phyloP scores from a whole-genome alignment of 1,140 invertebrate species.

The Megalonaias nervosa region DNA sequence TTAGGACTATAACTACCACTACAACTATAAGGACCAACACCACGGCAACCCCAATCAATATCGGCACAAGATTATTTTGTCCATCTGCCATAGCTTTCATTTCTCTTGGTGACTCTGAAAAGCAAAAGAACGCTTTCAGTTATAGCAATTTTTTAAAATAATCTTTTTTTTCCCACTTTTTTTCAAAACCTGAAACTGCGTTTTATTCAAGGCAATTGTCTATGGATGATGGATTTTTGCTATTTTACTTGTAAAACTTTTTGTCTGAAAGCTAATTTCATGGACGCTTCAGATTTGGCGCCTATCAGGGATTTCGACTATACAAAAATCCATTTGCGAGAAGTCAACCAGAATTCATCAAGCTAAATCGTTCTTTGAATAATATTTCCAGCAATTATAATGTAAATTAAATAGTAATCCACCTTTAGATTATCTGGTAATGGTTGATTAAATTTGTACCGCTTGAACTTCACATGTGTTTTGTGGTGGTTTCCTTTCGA shows the following conservation, averaged over 20 bases:
- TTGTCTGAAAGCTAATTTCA: neutral
- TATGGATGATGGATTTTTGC: too few relatives aligned
- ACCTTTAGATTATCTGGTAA: neutral
- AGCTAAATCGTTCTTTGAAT: too few relatives aligned
- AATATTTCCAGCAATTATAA: neutral
- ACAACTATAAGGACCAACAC: neutral
- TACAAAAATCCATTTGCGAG: too few relatives aligned
- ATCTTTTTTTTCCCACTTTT: neutral
- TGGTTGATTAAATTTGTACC: neutral
- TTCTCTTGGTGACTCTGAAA: conserved; percentile 7
- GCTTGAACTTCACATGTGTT: neutral
- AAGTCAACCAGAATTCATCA: too few relatives aligned
- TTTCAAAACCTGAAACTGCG: too few relatives aligned
- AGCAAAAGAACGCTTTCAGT: neutral
- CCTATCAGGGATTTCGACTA: too few relatives aligned
- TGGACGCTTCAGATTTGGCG: neutral
- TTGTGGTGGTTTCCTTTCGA: neutral
- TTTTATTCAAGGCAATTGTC: neutral
- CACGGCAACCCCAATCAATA: conserved; percentile 20
- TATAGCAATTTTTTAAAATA: neutral
- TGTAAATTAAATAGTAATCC: neutral
- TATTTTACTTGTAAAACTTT: neutral
- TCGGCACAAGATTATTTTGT: conserved; percentile 5
- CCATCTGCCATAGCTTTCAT: neutral
- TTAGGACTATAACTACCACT: neutral